Evolutionary conservation across 2,797 vertebrate genomes (phyloP).

Genomic region (Chaunax sp.): DNA sequence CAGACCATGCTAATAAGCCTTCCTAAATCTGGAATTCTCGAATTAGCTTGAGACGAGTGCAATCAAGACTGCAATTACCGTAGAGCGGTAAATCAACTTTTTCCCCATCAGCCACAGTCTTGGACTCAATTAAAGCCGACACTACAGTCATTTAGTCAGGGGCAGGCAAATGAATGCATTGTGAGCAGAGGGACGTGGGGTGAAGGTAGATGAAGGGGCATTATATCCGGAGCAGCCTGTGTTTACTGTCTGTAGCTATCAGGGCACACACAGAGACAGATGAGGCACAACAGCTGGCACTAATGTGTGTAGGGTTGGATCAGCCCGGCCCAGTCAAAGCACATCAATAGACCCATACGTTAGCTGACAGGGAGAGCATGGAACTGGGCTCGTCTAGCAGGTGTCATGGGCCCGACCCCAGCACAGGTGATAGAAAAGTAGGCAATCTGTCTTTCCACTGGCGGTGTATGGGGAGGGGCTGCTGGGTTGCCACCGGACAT

Average conservation of each 20-base stretch:
- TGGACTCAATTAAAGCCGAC: conserved; percentile 71
- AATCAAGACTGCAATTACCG: conserved; percentile 77
- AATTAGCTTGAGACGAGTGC: conserved; percentile 67
- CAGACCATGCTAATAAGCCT: conserved; percentile 54
- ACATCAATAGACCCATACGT: conserved; percentile 83
- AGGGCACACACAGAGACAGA: conserved; percentile 69
- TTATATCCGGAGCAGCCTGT: conserved; percentile 62
- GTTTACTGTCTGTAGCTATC: conserved; percentile 65
- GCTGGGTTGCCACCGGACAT: conserved; percentile 69
- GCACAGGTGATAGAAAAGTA: conserved; percentile 72
- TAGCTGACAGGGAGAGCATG: conserved; percentile 76
- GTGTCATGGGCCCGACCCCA: conserved; percentile 67
- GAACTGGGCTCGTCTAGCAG: conserved; percentile 72
- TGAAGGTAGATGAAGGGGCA: conserved; percentile 62
- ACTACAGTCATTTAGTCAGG: conserved; percentile 62
- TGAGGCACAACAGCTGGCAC: conserved; percentile 75
- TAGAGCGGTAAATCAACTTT: conserved; percentile 66
- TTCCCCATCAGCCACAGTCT: conserved; percentile 58
- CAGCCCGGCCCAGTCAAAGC: conserved; percentile 78
- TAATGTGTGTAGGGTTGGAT: conserved; percentile 77
- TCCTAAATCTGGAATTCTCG: conserved; percentile 53
- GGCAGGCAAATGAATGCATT: conserved; percentile 47
- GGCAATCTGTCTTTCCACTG: conserved; percentile 72
- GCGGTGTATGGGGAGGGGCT: conserved; percentile 8
- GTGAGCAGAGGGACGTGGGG: conserved; percentile 48